These are phyloP conservation scores for Ochropacha duplaris DNA, from an alignment of 2,888 invertebrate genomes.

Conservation along the genomic window DNA sequence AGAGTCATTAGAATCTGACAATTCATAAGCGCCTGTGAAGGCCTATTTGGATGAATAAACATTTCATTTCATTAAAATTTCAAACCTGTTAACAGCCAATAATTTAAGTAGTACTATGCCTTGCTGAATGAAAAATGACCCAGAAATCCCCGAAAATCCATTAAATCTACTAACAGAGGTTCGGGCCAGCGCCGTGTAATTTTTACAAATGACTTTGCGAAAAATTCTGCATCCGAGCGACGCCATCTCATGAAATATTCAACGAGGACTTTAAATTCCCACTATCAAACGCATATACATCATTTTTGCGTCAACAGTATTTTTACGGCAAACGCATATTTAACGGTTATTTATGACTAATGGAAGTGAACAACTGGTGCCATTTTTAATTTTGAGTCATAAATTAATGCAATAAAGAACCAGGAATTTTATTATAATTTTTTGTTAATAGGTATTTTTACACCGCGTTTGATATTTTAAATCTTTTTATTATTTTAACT, in stretches of 20 bases:
- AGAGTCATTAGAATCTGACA: too few relatives aligned
- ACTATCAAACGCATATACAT: background rate
- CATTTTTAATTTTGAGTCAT: background rate
- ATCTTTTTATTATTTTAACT: conserved; percentile 2
- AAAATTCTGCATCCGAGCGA: background rate
- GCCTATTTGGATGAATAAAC: too few relatives aligned
- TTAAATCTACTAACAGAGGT: background rate
- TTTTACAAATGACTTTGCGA: background rate
- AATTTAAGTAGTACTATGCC: background rate
- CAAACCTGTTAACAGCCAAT: background rate
- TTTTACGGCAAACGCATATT: background rate
- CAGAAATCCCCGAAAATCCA: background rate
- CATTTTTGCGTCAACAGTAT: background rate
- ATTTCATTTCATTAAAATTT: background rate
- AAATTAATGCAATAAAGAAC: background rate
- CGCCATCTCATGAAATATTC: background rate
- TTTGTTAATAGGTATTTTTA: background rate
- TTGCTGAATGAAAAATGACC: background rate
- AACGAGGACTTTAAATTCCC: background rate
- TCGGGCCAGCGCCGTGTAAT: background rate
- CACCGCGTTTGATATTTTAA: background rate
- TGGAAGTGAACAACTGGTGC: background rate
- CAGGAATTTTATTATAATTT: too few relatives aligned
- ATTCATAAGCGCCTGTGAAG: too few relatives aligned
- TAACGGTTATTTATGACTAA: background rate